Conservation (phyloP, 2,797 vertebrate genomes). For the Acipenser oxyrinchus region DNA sequence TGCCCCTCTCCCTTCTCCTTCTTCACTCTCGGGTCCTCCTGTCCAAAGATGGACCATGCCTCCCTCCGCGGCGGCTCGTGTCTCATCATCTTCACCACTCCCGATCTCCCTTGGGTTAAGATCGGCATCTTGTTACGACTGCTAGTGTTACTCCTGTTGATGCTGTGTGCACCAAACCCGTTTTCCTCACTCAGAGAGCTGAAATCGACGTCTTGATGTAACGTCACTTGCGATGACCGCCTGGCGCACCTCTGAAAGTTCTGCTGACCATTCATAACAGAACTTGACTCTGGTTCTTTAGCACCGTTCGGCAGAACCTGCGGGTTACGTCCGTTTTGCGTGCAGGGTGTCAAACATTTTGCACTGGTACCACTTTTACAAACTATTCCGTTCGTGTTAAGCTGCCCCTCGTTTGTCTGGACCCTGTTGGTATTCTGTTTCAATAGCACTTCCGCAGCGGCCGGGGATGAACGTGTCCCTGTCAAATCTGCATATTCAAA, state of each 20-base stretch:
- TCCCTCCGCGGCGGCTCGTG: conserved; percentile 62
- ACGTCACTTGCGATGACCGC: conserved; percentile 23
- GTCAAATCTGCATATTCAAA: too few species aligned
- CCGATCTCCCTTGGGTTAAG: conserved; percentile 51
- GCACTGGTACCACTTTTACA: conserved; percentile 2
- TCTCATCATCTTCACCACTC: conserved; percentile 59
- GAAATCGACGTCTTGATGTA: conserved; percentile 17
- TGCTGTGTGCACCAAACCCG: neutral
- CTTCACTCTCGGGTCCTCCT: conserved; percentile 61
- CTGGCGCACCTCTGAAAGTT: conserved; percentile 26
- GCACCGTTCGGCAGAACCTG: neutral
- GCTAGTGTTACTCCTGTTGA: neutral
- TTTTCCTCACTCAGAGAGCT: neutral
- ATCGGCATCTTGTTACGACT: conserved; percentile 34
- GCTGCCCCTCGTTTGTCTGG: neutral
- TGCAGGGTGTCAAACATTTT: neutral
- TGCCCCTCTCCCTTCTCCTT: conserved; percentile 72
- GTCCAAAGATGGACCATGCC: conserved; percentile 81
- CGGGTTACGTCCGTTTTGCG: conserved; percentile 11
- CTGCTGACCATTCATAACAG: conserved; percentile 21
- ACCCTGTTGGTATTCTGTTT: neutral
- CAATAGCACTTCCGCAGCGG: neutral
- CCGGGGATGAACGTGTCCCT: too few species aligned
- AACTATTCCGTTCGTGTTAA: conserved; percentile 2
- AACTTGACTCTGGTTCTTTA: neutral